phyloP scores from a whole-genome alignment of 2,888 invertebrate genomes.

The Belgica antarctica region DNA sequence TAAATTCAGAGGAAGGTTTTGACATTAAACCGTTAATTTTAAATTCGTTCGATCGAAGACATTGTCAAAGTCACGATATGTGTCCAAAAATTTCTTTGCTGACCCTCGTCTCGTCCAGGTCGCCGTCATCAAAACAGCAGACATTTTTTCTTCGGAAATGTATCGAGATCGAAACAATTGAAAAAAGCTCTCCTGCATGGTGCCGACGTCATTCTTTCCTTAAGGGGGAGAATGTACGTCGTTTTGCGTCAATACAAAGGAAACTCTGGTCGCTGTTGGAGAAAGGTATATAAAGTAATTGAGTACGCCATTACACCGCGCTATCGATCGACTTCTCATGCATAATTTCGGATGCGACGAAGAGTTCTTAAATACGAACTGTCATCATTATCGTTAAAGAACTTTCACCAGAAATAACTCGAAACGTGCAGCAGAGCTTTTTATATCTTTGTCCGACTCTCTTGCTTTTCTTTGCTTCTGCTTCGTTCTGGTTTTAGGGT shows the following conservation, averaged over 20 bases:
- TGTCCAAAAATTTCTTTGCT: no score
- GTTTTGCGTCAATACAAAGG: background rate
- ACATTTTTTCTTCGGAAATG: no score
- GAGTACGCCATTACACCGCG: background rate
- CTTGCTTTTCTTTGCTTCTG: constrained; percentile 10
- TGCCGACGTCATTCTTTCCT: constrained; percentile 14
- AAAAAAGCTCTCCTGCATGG: no score
- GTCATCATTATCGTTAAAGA: background rate
- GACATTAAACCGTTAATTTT: background rate
- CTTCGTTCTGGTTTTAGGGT: constrained; percentile 14
- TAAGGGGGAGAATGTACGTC: constrained; percentile 9
- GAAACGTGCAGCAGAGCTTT: constrained; percentile 38
- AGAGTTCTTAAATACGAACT: no score
- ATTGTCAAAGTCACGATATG: constrained; percentile 15
- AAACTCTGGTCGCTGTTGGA: background rate
- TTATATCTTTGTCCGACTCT: constrained; percentile 20
- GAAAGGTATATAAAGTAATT: background rate
- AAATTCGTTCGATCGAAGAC: background rate
- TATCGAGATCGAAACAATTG: no score
- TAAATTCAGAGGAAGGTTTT: background rate
- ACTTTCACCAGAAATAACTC: background rate
- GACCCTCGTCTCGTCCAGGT: no score
- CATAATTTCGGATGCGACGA: background rate
- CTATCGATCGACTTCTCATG: background rate
- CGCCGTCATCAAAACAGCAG: no score